phyloP scores from a whole-genome alignment of 2,888 invertebrate genomes.

The Drosophila meridiana region DNA sequence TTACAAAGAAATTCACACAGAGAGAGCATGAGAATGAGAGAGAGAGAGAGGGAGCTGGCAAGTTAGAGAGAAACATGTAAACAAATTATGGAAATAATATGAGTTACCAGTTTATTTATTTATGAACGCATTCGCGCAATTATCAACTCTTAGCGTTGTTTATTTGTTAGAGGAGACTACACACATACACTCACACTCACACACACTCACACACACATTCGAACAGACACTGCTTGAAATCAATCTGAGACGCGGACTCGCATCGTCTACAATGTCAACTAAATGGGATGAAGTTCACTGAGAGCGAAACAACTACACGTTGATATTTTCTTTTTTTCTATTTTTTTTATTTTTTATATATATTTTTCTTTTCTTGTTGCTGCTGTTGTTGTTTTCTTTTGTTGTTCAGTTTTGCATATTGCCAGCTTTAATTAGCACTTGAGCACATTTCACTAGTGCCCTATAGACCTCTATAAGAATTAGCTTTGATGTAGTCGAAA shows the following conservation, averaged over 20 bases:
- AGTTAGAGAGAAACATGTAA: slow-evolving; percentile 5
- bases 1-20: slow-evolving; percentile 10
- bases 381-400: slow-evolving; percentile 2
- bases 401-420: slow-evolving; percentile 45
- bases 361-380: background rate
- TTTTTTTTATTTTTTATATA: too few species aligned
- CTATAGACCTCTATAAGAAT: background rate
- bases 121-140: slow-evolving; percentile 36
- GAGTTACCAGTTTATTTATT: slow-evolving; percentile 37
- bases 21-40: background rate
- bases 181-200: background rate
- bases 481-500: background rate
- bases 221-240: slow-evolving; percentile 32
- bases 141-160: slow-evolving; percentile 23
- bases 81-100: slow-evolving; percentile 41
- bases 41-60: background rate
- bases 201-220: slow-evolving; percentile 17
- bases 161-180: slow-evolving; percentile 10
- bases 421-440: slow-evolving; percentile 51
- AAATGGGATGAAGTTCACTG: slow-evolving; percentile 2
- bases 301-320: slow-evolving; percentile 1
- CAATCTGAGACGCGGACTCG: slow-evolving; percentile 31
- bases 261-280: slow-evolving; percentile 48
- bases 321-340: slow-evolving; percentile 2
- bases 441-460: background rate